Conservation (phyloP, 2,797 vertebrate species). For the Silurus aristotelis region DNA sequence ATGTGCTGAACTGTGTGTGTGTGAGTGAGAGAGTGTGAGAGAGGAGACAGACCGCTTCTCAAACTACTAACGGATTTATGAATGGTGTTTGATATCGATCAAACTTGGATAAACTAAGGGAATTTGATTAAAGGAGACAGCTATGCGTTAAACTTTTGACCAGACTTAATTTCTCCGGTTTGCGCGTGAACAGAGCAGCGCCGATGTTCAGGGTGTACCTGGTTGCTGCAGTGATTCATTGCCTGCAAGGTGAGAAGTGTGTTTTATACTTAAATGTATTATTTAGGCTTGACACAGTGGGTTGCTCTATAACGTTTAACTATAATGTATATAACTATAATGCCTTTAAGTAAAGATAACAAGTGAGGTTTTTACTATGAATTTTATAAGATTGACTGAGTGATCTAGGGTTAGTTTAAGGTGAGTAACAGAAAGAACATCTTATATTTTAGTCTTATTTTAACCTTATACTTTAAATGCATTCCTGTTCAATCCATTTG, state of each 20-base stretch:
- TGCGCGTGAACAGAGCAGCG: not conserved
- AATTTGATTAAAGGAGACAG: no score
- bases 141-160: not conserved
- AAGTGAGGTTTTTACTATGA: no score
- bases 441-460: not conserved
- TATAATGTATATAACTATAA: not conserved
- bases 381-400: not conserved
- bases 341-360: no score
- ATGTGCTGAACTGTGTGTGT: not conserved
- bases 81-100: not conserved
- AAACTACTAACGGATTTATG: not conserved
- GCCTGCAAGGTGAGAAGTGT: conserved; percentile 57
- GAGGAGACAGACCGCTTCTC: not conserved
- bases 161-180: not conserved
- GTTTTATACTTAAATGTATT: not conserved
- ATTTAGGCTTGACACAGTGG: not conserved
- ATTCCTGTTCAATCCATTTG: not conserved
- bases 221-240: conserved; percentile 34
- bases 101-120: not conserved
- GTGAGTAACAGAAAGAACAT: not conserved
- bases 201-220: conserved; percentile 31
- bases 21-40: not conserved
- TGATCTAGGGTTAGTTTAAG: not conserved
- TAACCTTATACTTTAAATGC: not conserved
- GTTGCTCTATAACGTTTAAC: not conserved